Conservation (phyloP, 2,888 invertebrate genomes). For the Lasiommata megera region DNA sequence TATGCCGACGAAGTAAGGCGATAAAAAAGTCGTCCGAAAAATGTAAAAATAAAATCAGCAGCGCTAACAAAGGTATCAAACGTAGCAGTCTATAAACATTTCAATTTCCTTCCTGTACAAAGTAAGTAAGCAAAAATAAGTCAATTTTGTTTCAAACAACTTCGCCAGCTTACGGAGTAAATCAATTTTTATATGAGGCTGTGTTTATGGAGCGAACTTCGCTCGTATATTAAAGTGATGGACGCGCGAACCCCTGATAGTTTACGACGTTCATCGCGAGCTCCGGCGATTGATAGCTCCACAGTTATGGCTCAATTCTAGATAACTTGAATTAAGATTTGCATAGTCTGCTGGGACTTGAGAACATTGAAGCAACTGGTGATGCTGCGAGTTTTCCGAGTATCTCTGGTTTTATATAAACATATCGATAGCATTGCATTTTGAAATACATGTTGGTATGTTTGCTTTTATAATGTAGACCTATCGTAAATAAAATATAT, state of each 20-base stretch:
- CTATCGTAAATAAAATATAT: too few species aligned
- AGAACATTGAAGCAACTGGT: too few species aligned
- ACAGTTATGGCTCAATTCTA: neutral
- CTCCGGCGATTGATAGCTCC: neutral
- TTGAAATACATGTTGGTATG: too few species aligned
- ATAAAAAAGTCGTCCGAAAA: neutral
- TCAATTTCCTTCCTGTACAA: neutral
- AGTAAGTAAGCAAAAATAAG: constrained; percentile 1
- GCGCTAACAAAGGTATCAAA: neutral
- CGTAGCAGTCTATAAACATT: neutral
- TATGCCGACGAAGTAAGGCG: too few species aligned
- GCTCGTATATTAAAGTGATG: constrained; percentile 8
- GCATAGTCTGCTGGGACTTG: neutral
- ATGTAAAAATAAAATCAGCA: neutral
- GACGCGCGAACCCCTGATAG: neutral
- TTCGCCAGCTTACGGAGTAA: constrained; percentile 4
- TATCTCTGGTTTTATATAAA: too few species aligned
- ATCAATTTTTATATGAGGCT: constrained; percentile 12
- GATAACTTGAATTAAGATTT: neutral
- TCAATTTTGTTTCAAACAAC: constrained; percentile 5
- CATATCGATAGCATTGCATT: too few species aligned
- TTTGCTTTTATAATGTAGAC: too few species aligned
- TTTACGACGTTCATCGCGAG: constrained; percentile 3
- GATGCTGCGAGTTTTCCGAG: too few species aligned
- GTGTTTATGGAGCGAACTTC: constrained; percentile 5